These are phyloP conservation scores for Mormyrus iriodes DNA, from an alignment of 2,113 vertebrate species.

Conservation along the genomic window DNA sequence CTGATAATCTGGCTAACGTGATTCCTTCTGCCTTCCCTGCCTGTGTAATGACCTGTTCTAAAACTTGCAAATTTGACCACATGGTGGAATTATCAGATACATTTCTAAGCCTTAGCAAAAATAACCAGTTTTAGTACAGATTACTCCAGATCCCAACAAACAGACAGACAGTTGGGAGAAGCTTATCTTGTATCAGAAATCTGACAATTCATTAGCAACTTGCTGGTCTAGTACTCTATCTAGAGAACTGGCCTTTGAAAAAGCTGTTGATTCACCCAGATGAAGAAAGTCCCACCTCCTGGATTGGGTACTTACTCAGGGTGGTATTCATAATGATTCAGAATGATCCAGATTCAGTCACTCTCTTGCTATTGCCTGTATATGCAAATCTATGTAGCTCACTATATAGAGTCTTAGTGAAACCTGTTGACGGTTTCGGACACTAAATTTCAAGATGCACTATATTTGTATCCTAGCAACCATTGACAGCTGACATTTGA, in stretches of 20 bases:
- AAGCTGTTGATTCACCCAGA: neutral
- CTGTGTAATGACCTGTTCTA: neutral
- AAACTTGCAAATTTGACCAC: neutral
- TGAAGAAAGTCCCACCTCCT: neutral
- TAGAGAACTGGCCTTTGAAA: neutral
- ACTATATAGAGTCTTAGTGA: neutral
- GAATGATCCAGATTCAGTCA: too few species aligned
- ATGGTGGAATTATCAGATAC: neutral
- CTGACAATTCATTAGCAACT: neutral
- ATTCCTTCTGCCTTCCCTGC: neutral
- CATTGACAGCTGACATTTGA: neutral
- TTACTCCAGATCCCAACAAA: neutral
- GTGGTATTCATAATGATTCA: neutral
- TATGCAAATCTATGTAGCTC: neutral
- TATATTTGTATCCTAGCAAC: neutral
- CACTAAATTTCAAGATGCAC: neutral
- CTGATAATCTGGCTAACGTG: neutral
- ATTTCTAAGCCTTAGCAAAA: neutral
- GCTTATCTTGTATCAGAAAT: neutral
- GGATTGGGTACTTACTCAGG: neutral
- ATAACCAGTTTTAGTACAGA: neutral
- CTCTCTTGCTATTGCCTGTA: neutral
- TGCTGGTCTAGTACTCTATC: neutral
- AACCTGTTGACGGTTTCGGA: neutral
- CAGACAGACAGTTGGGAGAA: neutral